Base-by-base conservation (phyloP, 37 sponge, comb jelly and placozoan species). In the Bolinopsis microptera region DNA sequence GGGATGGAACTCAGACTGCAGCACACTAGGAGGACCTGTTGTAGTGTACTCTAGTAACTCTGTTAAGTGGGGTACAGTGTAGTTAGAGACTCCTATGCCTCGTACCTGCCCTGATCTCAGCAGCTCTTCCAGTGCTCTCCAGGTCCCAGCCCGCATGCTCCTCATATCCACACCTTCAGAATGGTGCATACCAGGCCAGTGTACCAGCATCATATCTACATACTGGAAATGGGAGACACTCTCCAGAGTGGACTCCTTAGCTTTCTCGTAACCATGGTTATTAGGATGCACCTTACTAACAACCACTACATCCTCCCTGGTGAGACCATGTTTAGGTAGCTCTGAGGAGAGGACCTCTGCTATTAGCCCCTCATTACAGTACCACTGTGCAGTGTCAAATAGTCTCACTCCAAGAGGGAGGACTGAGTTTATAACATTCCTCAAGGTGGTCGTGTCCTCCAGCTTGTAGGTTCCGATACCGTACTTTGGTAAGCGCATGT, bases 41-140 rank as follows among this genome's bases (percentile, higher is more conserved):
- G 69, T 94, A 0, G 96, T 80, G 69, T 94, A 93, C 34, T 93
- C 40, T 70, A 92, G 37, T 69, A 96, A 31, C 83, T 96, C 96
- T 68, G 93, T 74, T 39, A 94, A 37, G 69, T 94, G 95, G 24
- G 48, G 83, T 25, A 94, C 93, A 23, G 94, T 94, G 93, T 96
- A 96, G 72, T 96, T 96, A 32, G 96, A 96, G 24, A 94, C 95
- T 3, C 95, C 96, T n/a, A 94, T 96, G 16, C 75, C 80, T 30
- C 94, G 90, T 0, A 67, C 76, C 35, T 94, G 94, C 0, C 94
- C 96, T 93, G 38, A 41, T 48, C 39, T 83, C 69, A 93, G 37
- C 35, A 95, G 93, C 61, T 94, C 92, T 69, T 95, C 96, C 86
- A 95, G 74, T 1, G 96, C 96, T 26, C 30, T 35, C 96, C 96